Evolutionary conservation across 2,113 vertebrate species (phyloP).

Genomic region (Pomatorhinus ruficollis): DNA sequence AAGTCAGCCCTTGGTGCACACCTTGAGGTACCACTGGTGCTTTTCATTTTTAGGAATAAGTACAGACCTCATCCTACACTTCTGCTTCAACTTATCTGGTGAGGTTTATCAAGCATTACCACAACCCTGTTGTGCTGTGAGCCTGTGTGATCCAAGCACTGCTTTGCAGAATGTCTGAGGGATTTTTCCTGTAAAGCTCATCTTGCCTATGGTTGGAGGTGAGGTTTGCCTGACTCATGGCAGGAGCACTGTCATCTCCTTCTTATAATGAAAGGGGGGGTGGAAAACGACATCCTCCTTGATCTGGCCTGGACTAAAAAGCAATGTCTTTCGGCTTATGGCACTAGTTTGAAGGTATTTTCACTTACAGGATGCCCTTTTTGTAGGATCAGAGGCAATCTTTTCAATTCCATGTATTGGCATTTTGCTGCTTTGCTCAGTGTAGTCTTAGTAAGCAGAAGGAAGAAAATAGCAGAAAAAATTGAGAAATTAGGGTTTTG

Average conservation of each 20-base stretch:
- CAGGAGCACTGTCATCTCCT: background rate
- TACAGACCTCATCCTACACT: background rate
- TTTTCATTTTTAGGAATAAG: background rate
- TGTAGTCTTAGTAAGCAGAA: background rate
- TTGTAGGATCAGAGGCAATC: background rate
- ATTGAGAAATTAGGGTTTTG: background rate
- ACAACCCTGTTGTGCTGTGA: background rate
- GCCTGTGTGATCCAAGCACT: background rate
- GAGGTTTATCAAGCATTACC: background rate
- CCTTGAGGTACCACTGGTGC: background rate
- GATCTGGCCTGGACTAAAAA: background rate
- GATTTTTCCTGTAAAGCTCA: background rate
- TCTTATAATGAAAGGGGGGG: rapidly evolving
- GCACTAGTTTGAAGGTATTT: background rate
- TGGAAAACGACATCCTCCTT: background rate
- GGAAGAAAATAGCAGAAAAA: background rate
- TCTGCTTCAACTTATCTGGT: background rate
- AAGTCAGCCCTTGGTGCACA: background rate
- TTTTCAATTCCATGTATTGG: background rate
- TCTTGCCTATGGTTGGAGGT: background rate
- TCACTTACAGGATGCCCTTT: background rate
- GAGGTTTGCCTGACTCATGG: background rate
- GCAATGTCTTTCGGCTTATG: rapidly evolving
- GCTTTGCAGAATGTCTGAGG: background rate
- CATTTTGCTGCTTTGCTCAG: background rate